A percentile compares a stretch with the other conserved stretches of the same genome.
phyloP scores from a whole-genome alignment of 2,113 vertebrate genomes.

The Nycticebus coucang region DNA sequence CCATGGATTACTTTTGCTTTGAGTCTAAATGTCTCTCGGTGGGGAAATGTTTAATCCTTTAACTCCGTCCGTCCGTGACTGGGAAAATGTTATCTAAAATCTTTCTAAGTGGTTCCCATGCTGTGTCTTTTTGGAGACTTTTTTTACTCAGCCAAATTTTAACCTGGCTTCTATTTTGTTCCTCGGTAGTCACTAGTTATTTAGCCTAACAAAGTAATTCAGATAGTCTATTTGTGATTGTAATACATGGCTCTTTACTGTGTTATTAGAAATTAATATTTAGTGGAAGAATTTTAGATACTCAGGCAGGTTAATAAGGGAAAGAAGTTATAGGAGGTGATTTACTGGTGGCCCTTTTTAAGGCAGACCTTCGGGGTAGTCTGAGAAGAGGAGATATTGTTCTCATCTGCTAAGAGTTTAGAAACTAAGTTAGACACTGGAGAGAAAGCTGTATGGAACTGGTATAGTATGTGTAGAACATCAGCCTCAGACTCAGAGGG shows the following conservation, averaged over 20 bases:
- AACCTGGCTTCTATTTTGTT: conserved; percentile 8
- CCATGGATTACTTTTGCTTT: background rate
- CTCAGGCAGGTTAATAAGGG: background rate
- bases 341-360: background rate
- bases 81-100: background rate
- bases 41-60: background rate
- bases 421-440: background rate
- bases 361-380: background rate
- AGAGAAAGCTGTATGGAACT: background rate
- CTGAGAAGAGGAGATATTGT: background rate
- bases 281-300: background rate
- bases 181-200: background rate
- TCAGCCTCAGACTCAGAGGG: background rate
- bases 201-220: background rate
- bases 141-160: background rate
- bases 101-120: background rate
- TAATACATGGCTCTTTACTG: background rate
- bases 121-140: background rate
- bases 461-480: background rate
- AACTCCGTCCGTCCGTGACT: background rate
- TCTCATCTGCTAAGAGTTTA: background rate
- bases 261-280: background rate
- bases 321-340: background rate
- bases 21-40: background rate
- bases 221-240: background rate